phyloP scores from a whole-genome alignment of 2,888 invertebrate species.

The Eupithecia insigniata region DNA sequence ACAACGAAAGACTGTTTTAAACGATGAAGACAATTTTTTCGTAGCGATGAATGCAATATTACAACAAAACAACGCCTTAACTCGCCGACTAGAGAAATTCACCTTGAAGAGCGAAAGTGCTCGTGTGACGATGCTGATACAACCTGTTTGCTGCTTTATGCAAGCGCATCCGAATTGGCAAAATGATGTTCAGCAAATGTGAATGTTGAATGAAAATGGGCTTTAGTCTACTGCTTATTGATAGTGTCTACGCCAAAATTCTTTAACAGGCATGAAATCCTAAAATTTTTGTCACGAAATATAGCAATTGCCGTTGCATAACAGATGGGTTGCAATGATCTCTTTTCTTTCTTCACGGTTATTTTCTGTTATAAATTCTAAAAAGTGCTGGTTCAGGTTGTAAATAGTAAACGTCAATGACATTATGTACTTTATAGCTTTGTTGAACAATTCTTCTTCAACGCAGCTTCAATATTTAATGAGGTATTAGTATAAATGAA shows the following conservation, averaged over 20 bases:
- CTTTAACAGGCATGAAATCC: not conserved
- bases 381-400: too few relatives aligned
- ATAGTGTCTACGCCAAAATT: not conserved
- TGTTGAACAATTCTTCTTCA: too few relatives aligned
- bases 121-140: slow-evolving; percentile 49
- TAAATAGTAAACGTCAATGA: too few relatives aligned
- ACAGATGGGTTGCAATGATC: too few relatives aligned
- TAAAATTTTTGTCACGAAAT: not conserved
- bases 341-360: too few relatives aligned
- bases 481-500: not conserved
- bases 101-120: slow-evolving; percentile 81
- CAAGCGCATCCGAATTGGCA: slow-evolving; percentile 20
- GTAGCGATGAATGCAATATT: not conserved
- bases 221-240: too few relatives aligned
- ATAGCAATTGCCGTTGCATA: too few relatives aligned
- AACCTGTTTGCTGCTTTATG: slow-evolving; percentile 44
- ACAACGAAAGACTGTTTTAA: too few relatives aligned
- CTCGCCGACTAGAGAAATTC: slow-evolving; percentile 70
- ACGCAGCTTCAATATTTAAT: not conserved
- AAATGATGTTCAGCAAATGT: not conserved
- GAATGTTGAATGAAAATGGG: not conserved
- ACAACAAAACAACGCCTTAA: slow-evolving; percentile 57
- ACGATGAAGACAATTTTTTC: too few relatives aligned
- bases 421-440: too few relatives aligned
- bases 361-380: too few relatives aligned